Evolutionary conservation across 2,797 vertebrate species (phyloP).

Genomic region (Cebuella pygmaea): DNA sequence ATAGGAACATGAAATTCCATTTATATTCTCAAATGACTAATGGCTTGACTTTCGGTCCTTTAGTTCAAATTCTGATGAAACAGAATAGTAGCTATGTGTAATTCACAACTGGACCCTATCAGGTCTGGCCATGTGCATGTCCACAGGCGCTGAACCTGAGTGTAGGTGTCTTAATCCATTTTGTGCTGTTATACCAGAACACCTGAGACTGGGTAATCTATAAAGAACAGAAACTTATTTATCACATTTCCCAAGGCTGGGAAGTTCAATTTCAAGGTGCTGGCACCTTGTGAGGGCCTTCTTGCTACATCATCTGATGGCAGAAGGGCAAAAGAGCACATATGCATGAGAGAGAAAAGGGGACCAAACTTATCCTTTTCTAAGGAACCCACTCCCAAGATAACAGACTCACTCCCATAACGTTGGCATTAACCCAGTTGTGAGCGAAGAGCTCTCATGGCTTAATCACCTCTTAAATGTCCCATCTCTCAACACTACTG

Average conservation of each 20-base stretch:
- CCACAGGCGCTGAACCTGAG: constrained; percentile 20
- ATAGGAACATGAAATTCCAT: constrained; percentile 78
- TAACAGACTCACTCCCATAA: neutral
- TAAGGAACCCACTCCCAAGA: neutral
- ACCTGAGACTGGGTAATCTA: neutral
- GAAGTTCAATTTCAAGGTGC: neutral
- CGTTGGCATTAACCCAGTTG: neutral
- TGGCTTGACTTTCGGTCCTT: constrained; percentile 70
- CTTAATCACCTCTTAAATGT: neutral
- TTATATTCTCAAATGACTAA: constrained; percentile 77
- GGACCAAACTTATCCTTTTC: neutral
- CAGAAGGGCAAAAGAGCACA: neutral
- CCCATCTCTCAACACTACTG: neutral
- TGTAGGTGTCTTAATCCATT: neutral
- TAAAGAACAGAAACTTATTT: neutral
- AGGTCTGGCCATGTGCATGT: neutral
- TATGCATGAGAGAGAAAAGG: neutral
- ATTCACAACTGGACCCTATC: constrained; percentile 68
- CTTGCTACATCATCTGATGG: neutral
- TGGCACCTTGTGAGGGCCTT: neutral
- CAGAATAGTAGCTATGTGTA: constrained; percentile 58
- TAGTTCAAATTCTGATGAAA: constrained; percentile 70
- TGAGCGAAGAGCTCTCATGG: neutral
- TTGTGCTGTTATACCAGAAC: neutral
- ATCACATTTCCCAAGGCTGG: neutral